These are phyloP conservation scores for Cybosia mesomella DNA, from an alignment of 2,888 invertebrate genomes.

Conservation along the genomic window DNA sequence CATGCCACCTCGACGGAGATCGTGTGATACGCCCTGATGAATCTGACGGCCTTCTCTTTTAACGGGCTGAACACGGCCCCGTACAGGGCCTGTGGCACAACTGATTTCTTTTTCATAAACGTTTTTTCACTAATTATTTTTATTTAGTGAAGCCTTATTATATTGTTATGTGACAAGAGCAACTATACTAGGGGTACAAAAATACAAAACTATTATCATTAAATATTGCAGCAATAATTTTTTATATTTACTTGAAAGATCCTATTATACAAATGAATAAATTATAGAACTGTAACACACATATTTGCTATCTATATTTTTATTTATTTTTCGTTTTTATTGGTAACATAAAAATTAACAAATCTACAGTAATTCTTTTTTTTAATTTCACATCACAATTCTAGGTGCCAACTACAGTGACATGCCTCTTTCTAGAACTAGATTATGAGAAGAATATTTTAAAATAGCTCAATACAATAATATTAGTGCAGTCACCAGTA, in stretches of 20 bases:
- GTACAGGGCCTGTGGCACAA: no score
- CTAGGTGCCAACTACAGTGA: neutral
- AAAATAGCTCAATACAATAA: neutral
- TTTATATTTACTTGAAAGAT: neutral
- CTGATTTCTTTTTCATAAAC: no score
- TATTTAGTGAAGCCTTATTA: no score
- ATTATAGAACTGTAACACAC: slow-evolving; percentile 5
- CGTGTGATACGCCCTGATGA: no score
- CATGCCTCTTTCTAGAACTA: neutral
- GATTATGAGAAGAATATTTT: neutral
- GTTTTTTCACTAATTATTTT: no score
- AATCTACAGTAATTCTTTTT: slow-evolving; percentile 21
- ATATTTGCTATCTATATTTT: slow-evolving; percentile 26
- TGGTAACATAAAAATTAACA: slow-evolving; percentile 27
- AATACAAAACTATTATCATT: neutral
- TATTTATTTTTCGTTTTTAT: slow-evolving; percentile 16
- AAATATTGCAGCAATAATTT: neutral
- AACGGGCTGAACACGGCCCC: no score
- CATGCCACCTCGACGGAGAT: no score
- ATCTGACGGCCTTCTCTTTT: no score
- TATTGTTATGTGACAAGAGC: no score
- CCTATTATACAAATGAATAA: neutral
- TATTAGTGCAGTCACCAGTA: neutral
- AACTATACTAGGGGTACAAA: neutral
- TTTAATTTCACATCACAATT: slow-evolving; percentile 32